Base-by-base conservation (phyloP, 2,888 invertebrate species). In the Pyralis farinalis region DNA sequence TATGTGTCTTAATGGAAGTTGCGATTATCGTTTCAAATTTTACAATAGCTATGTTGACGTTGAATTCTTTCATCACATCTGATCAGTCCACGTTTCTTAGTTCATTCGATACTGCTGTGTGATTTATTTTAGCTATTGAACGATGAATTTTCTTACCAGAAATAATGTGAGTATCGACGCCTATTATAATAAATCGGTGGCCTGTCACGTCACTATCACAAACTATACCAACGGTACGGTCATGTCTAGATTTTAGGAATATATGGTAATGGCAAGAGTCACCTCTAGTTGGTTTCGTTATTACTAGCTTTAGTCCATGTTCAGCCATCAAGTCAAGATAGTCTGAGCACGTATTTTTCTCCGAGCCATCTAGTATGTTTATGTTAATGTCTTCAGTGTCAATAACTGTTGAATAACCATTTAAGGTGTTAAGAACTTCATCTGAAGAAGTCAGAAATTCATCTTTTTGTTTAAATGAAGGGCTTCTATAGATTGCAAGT, bases 21-120 rank as follows among this genome's bases (percentile, higher is more conserved):
- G 36, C 9, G 9, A 36, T 28, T 1, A 27, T 3, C 6, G 9
- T 3, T 12, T 36, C 8, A 12, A 27, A 36, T 11, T 28, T 3
- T 1, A 7, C 28, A 4, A 8, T 5, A 3, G 36, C 28, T 5
- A 7, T n/a, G n/a, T 36, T 36, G 1, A 36, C 36, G n/a, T 27
- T 12, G 1, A 3, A 7, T 3, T 7, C 10, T 10, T 36, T 10
- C 8, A 12, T 36, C 2, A 36, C 27, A n/a, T 7, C 3, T 1
- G 12, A 12, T 28, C 36, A 36, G 12, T 36, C 36, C 2, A 12
- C 28, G 1, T 9, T n/a, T 28, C 12, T 3, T 7, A 28, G 10
- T 8, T 36, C 36, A 9, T 10, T 12, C 1, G 16, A 30, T 10
- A 30, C 30, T 7, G 30, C 30, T 40, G 22, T 27, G 37, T 42